Evolutionary conservation across 2,113 vertebrate genomes (phyloP).

Genomic region (Zingel zingel): DNA sequence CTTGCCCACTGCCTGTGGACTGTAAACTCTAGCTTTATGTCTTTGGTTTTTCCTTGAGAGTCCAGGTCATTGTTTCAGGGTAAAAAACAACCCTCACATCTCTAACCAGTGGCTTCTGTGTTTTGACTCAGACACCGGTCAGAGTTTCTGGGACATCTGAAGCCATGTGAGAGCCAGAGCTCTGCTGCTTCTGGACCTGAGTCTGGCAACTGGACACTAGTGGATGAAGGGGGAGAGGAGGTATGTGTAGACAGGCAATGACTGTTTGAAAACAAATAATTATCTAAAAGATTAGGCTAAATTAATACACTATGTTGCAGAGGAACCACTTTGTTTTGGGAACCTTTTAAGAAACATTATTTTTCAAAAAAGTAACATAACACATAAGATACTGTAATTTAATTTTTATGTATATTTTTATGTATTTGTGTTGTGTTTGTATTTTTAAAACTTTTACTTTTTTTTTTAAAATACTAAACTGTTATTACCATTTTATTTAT

Average conservation of each 20-base stretch:
- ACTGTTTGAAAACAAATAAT: neutral
- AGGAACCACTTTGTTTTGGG: too few relatives aligned
- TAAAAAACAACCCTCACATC: neutral
- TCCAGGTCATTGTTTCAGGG: neutral
- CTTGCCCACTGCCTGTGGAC: neutral
- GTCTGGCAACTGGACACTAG: conserved; percentile 95
- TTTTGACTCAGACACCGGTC: conserved; percentile 87
- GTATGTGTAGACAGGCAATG: conserved; percentile 71
- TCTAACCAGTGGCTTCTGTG: conserved; percentile 30
- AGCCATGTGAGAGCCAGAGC: conserved; percentile 88
- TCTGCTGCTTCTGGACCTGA: conserved; percentile 84
- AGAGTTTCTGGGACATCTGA: conserved; percentile 94
- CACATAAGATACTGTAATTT: neutral
- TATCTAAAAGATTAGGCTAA: neutral
- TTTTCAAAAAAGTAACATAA: neutral
- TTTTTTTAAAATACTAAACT: neutral
- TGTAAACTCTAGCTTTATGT: neutral
- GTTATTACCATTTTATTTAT: neutral
- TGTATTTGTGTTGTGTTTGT: too few relatives aligned
- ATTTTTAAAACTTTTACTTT: neutral
- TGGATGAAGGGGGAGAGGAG: conserved; percentile 98
- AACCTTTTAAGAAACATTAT: neutral
- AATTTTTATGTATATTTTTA: neutral
- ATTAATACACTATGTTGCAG: too few relatives aligned
- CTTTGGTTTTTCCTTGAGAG: neutral